These are phyloP conservation scores for Andrena haemorrhoa DNA, from an alignment of 2,888 invertebrate genomes.

Conservation along the genomic window DNA sequence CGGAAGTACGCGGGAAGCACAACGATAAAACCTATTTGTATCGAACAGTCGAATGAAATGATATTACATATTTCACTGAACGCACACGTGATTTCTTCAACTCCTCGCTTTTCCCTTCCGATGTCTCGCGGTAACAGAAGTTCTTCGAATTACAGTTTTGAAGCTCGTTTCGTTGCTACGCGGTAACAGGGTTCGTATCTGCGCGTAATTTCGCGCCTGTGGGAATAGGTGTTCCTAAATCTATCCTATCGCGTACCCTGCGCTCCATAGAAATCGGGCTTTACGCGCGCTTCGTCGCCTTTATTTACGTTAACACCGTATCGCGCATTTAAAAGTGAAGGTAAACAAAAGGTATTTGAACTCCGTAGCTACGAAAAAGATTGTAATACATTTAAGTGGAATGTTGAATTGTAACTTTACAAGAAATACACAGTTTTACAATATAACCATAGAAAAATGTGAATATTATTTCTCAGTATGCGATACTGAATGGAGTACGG, in stretches of 20 bases:
- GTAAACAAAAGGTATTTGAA: neutral
- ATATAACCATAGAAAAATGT: neutral
- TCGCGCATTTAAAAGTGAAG: neutral
- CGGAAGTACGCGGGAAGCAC: conserved; percentile 65
- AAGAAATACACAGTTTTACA: conserved; percentile 2
- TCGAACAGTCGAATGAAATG: conserved; percentile 63
- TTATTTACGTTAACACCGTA: neutral
- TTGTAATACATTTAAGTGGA: neutral
- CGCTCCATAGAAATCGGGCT: neutral
- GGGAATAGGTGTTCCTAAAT: neutral
- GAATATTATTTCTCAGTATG: neutral
- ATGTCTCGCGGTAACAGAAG: neutral
- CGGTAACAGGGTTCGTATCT: neutral
- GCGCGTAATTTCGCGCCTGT: neutral
- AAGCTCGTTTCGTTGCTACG: neutral
- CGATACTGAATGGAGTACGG: too few species aligned
- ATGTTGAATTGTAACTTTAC: neutral
- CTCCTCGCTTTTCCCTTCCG: conserved; percentile 14
- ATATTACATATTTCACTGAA: conserved; percentile 64
- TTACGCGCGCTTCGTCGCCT: neutral
- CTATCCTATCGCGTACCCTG: neutral
- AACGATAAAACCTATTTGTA: conserved; percentile 72
- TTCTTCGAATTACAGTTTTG: neutral
- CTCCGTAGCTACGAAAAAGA: neutral
- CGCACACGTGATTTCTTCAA: conserved; percentile 15